Percentiles rank a stretch among this genome's conserved stretches.
Evolutionary conservation across 1,140 invertebrate genomes (phyloP).

Genomic region (Gerris buenoi): DNA sequence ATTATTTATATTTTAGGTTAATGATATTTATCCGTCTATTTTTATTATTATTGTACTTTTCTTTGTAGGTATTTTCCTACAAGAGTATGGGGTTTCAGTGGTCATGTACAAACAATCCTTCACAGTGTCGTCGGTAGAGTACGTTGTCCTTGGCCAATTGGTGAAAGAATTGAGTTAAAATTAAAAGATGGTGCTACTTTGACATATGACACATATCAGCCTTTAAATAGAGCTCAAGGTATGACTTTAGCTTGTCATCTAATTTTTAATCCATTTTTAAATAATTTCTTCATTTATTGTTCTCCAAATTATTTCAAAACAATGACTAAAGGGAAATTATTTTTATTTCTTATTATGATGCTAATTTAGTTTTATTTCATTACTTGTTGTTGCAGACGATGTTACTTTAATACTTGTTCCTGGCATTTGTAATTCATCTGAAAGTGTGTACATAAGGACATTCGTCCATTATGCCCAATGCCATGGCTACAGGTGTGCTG

Average conservation of each 20-base stretch:
- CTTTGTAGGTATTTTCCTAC: slow-evolving; percentile 70
- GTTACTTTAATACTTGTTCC: slow-evolving; percentile 78
- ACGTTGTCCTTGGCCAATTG: slow-evolving; percentile 68
- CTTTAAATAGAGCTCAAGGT: slow-evolving; percentile 38
- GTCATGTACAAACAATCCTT: slow-evolving; percentile 80
- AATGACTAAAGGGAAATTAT: too few species aligned
- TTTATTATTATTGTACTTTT: slow-evolving; percentile 16
- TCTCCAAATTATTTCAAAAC: too few species aligned
- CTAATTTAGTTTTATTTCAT: too few species aligned
- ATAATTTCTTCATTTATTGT: too few species aligned
- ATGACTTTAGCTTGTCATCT: too few species aligned
- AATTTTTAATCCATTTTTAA: too few species aligned
- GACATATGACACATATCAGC: slow-evolving; percentile 83
- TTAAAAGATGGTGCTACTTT: slow-evolving; percentile 71
- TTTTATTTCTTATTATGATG: too few species aligned
- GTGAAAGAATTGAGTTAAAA: slow-evolving; percentile 54
- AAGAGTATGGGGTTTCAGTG: slow-evolving; percentile 83
- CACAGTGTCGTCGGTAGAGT: slow-evolving; percentile 79
- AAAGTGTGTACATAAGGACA: slow-evolving; percentile 81
- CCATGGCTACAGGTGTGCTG: slow-evolving; percentile 76
- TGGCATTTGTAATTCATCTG: slow-evolving; percentile 83
- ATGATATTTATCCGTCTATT: neutral
- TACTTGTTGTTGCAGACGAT: slow-evolving; percentile 51
- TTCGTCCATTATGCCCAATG: slow-evolving; percentile 80
- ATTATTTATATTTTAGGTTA: neutral